phyloP scores from a whole-genome alignment of 35 echinoderm and acorn worm genomes.

The Strongylocentrotus purpuratus region DNA sequence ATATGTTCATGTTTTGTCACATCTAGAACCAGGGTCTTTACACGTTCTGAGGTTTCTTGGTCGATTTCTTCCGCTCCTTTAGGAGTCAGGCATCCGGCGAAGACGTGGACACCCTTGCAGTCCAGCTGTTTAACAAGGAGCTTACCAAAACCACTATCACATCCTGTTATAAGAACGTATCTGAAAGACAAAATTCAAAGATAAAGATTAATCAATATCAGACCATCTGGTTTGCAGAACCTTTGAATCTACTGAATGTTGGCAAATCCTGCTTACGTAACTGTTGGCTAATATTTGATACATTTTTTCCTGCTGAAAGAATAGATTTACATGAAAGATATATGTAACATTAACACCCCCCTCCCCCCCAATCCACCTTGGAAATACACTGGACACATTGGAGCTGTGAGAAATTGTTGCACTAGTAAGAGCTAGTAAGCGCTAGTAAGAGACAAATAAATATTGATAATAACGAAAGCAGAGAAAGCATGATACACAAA shows the following conservation, averaged over 20 bases:
- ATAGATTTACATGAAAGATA: background rate
- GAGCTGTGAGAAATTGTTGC: background rate
- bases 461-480: no score
- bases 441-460: no score
- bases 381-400: no score
- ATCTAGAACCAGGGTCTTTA: background rate
- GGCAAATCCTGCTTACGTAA: background rate
- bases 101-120: background rate
- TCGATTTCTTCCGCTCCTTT: background rate
- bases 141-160: constrained; percentile 86
- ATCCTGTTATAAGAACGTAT: constrained; percentile 84
- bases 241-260: no score
- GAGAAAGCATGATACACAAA: no score
- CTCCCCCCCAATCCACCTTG: no score
- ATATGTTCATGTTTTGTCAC: background rate
- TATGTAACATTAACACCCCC: background rate
- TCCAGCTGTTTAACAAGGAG: background rate
- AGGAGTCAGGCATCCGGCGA: background rate
- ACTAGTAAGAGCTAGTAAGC: no score
- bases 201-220: background rate
- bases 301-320: background rate
- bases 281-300: background rate
- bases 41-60: background rate
- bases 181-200: background rate
- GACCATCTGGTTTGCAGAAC: no score